Evolutionary conservation across 2,888 invertebrate genomes (phyloP), one percentile per base, ranked within the genome.

Genomic region (Noctua janthina): DNA sequence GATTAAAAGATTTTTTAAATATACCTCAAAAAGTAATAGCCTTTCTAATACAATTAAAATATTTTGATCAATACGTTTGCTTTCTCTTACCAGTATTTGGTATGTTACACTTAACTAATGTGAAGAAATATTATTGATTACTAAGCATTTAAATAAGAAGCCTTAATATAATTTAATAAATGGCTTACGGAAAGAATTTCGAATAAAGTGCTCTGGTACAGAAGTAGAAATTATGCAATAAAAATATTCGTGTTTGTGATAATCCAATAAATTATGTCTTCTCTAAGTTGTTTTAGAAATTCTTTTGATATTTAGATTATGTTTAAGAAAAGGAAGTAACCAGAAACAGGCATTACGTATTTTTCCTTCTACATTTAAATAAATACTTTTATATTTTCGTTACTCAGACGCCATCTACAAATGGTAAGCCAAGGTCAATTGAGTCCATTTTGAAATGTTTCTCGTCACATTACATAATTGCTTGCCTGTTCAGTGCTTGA

Each of bases 121-220:
- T 39, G 46, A 11, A n/a, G 1, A 67, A 80, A 51, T 59, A 1
- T 43, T 8, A 56, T 74, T 82, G 68, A 68, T 62, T 51, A 46
- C 3, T 3, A 15, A n/a, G 23, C 15, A n/a, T 69, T 69, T n/a
- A 82, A 70, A 59, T 71, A 82, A 74, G 29, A 73, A 68, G 35
- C 62, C 35, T 68, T 4, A 51, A 59, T 7, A 11, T 54, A 70
- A 73, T 59, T 67, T 46, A 77, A 54, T 76, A 56, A 81, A 59
- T 64, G 1, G 15, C 39, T 81, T 56, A 69, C 68, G 46, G 17
- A 64, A 76, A 6, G 15, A 76, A 85, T 43, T 80, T 76, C 20
- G 11, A 56, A 62, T 71, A 62, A 81, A 86, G 78, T 87, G 81
- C 51, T 78, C 67, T 20, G 15, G 17, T 29, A 29, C 23, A 74